These are phyloP conservation scores for Branchellion lobata DNA, from an alignment of 2,888 invertebrate genomes.

Conservation along the genomic window DNA sequence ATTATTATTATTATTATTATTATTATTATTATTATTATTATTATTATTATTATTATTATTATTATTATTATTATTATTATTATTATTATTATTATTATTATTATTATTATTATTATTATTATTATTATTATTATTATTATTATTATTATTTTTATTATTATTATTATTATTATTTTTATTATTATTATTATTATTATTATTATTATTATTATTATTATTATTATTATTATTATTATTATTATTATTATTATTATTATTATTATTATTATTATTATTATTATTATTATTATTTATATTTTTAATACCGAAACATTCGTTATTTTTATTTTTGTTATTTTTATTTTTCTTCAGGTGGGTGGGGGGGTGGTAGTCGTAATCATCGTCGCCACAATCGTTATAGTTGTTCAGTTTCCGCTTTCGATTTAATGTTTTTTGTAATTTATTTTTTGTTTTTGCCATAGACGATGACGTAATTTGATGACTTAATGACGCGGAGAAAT, in stretches of 20 bases:
- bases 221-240: background rate
- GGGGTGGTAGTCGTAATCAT: too few species aligned
- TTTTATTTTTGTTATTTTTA: too few species aligned
- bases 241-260: background rate
- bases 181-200: background rate
- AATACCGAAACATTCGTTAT: too few species aligned
- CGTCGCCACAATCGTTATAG: too few species aligned
- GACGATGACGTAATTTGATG: too few species aligned
- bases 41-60: background rate
- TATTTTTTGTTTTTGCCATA: too few species aligned
- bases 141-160: background rate
- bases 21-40: background rate
- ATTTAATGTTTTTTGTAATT: too few species aligned
- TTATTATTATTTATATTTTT: too few species aligned
- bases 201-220: background rate
- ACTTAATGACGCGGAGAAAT: too few species aligned
- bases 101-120: background rate
- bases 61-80: background rate
- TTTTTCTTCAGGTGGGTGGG: too few species aligned
- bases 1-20: background rate
- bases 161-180: background rate
- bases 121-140: background rate
- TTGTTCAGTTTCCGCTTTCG: too few species aligned
- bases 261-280: background rate
- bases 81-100: background rate